phyloP scores from a whole-genome alignment of 2,113 vertebrate species.

The Emberiza fucata region DNA sequence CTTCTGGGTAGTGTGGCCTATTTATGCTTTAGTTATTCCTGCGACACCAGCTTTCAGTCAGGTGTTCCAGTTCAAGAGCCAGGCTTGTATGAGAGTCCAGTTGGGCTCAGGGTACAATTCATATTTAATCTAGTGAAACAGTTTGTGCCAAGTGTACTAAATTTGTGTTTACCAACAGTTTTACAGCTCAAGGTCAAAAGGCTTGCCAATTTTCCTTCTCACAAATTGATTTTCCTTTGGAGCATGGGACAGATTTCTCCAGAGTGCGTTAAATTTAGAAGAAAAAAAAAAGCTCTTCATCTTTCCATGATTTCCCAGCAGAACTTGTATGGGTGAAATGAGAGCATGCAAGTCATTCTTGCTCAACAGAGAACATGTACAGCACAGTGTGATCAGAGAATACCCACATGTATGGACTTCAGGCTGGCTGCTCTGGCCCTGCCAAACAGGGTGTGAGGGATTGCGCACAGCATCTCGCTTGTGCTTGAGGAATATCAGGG shows the following conservation, averaged over 20 bases:
- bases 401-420: not conserved
- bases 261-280: not conserved
- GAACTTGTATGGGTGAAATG: not conserved
- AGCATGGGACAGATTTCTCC: not conserved
- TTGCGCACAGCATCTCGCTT: not conserved
- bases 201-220: slow-evolving; percentile 11
- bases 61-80: slow-evolving; percentile 10
- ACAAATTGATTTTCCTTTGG: slow-evolving; percentile 32
- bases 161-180: slow-evolving; percentile 40
- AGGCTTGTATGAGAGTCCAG: not conserved
- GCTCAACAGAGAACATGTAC: not conserved
- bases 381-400: not conserved
- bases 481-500: not conserved
- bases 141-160: not conserved
- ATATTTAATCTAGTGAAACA: slow-evolving; percentile 2
- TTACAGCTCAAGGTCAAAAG: slow-evolving; percentile 11
- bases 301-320: not conserved
- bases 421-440: not conserved
- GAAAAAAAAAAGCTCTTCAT: not conserved
- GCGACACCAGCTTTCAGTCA: slow-evolving; percentile 3
- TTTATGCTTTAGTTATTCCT: slow-evolving; percentile 1
- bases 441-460: not conserved
- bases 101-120: not conserved
- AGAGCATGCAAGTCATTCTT: not conserved
- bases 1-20: not conserved